Evolutionary conservation across 2,113 vertebrate species (phyloP), one percentile per base, ranked within the genome.

Genomic region (Chrysochloris asiatica): DNA sequence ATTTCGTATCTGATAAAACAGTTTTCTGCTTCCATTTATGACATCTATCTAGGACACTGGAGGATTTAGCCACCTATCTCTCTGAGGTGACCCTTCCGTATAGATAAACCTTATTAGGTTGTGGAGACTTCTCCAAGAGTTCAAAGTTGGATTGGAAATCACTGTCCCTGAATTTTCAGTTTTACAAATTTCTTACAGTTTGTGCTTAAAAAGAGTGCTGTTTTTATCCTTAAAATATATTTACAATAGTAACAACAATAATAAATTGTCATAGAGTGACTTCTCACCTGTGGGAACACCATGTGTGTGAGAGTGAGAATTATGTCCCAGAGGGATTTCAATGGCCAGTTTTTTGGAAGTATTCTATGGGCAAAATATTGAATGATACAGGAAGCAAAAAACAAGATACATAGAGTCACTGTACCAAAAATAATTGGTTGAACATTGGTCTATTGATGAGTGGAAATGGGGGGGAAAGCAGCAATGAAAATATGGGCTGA

Each of bases 121-220:
- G 8, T 59, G 65, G n/a, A 45, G 28, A 75, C 48, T 91, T 90
- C 13, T 24, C 36, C 26, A 16, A 56, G 14, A 63, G 28, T 71
- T 79, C 54, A 12, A 78, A 67, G 14, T 80, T 41, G 41, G 41
- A 28, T 45, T 67, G 56, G 52, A 93, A 77, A 67, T 73, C 38
- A 80, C 75, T 81, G 17, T 67, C 19, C 28, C 56, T 88, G 50
- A 79, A 50, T 69, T 86, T 77, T 79, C 45, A 69, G 26, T 36
- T 80, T 88, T 71, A 76, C 41, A 85, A 81, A 89, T 86, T 61
- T 90, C 33, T 72, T 4, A 75, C 36, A 84, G 38, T 41, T n/a
- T 36, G 48, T 72, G 26, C 19, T 16, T 14, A 38, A 45, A 38
- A 91, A 59, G 14, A 72, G 72, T 47, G 14, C 28, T 48, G 16